Evolutionary conservation across 2,797 vertebrate genomes (phyloP).

Genomic region (Hemibagrus guttatus): DNA sequence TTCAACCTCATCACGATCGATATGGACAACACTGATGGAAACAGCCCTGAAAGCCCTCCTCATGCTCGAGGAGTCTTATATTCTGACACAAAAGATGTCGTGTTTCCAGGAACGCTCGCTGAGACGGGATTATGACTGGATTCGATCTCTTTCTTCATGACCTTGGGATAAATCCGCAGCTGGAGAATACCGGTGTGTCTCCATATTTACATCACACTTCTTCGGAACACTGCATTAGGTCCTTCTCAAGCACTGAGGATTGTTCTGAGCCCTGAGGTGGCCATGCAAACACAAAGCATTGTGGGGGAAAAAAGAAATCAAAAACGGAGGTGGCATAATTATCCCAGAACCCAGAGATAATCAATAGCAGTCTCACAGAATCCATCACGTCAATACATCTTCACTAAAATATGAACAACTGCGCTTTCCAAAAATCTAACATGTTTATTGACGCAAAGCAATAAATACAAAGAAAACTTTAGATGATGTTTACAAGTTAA

Average conservation of each 20-base stretch:
- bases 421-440: neutral
- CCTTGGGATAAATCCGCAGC: constrained; percentile 79
- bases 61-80: neutral
- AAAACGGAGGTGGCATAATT: constrained; percentile 55
- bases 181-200: constrained; percentile 73
- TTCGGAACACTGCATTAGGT: constrained; percentile 72
- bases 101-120: constrained; percentile 71
- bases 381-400: constrained; percentile 24
- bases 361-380: neutral
- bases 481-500: neutral
- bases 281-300: constrained; percentile 61
- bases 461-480: neutral
- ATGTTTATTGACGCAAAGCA: neutral
- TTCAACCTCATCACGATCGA: neutral
- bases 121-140: constrained; percentile 76
- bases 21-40: constrained; percentile 10
- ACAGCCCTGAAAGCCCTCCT: constrained; percentile 12
- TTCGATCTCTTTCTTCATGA: constrained; percentile 80
- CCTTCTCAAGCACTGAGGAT: constrained; percentile 40
- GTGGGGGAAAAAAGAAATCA: constrained; percentile 41
- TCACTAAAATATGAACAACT: constrained; percentile 32
- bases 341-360: constrained; percentile 14
- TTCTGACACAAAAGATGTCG: constrained; percentile 7
- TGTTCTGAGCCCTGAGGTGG: constrained; percentile 50
- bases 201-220: constrained; percentile 75